Percentiles rank a stretch among this genome's conserved stretches.
Evolutionary conservation across 2,888 invertebrate species (phyloP).

Genomic region (Mimumesa dahlbomi): DNA sequence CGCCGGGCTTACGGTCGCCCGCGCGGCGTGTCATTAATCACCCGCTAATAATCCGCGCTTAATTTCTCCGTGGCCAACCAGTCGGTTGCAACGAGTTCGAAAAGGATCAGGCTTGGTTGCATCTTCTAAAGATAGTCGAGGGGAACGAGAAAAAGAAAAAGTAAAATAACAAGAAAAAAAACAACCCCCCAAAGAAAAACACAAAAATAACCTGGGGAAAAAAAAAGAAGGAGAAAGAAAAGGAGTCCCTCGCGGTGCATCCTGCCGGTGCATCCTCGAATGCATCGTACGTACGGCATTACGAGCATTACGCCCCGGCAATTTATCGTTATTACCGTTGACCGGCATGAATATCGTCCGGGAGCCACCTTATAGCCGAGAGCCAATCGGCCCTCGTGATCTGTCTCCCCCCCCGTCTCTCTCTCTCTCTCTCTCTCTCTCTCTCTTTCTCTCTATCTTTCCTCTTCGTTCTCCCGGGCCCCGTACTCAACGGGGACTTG

Average conservation of each 20-base stretch:
- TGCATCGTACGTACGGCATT: conserved; percentile 51
- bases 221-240: too few relatives aligned
- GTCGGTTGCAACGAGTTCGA: not conserved
- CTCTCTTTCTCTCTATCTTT: not conserved
- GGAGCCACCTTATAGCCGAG: conserved; percentile 60
- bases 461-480: not conserved
- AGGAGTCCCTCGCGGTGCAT: too few relatives aligned
- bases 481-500: conserved; percentile 27
- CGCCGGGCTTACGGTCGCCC: not conserved
- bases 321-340: conserved; percentile 76
- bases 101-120: too few relatives aligned
- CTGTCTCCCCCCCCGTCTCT: conserved; percentile 43
- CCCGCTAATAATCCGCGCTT: not conserved
- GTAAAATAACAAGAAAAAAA: too few relatives aligned
- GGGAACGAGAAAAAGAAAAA: too few relatives aligned
- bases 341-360: conserved; percentile 73
- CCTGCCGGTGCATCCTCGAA: conserved; percentile 13
- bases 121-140: not conserved
- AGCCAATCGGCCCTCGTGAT: conserved; percentile 48
- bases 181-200: too few relatives aligned
- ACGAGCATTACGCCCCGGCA: conserved; percentile 67
- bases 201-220: too few relatives aligned
- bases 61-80: not conserved
- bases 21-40: not conserved
- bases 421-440: not conserved